Percentiles rank a stretch among this genome's conserved stretches.
Evolutionary conservation across 1,140 invertebrate genomes (phyloP).

Genomic region (Drosophila pseudoananassae): DNA sequence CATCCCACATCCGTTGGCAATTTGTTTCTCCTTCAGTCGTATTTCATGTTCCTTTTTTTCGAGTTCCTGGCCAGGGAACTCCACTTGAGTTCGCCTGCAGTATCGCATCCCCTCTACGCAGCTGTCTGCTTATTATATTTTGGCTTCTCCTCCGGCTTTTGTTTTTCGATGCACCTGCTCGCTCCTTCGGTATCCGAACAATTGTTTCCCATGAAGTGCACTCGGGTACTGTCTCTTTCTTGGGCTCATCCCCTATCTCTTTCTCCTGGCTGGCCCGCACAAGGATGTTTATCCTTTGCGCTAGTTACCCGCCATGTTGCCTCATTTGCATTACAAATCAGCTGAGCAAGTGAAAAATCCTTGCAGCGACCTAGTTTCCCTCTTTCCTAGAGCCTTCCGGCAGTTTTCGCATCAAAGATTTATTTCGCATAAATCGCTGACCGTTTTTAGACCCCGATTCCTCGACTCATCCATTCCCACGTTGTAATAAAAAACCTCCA

Average conservation of each 20-base stretch:
- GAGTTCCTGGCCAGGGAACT: constrained; percentile 14
- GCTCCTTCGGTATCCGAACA: constrained; percentile 8
- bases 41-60: constrained; percentile 16
- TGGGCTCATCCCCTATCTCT: constrained; percentile 3
- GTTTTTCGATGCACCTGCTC: constrained; percentile 36
- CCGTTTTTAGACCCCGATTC: constrained; percentile 32
- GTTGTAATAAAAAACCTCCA: constrained; percentile 63
- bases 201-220: constrained; percentile 58
- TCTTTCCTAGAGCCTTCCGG: constrained; percentile 35
- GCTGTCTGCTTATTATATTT: constrained; percentile 61
- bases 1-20: constrained; percentile 58
- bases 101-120: constrained; percentile 27
- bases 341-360: constrained; percentile 68
- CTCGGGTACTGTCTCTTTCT: constrained; percentile 13
- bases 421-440: constrained; percentile 67
- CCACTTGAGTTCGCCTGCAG: constrained; percentile 49
- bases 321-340: constrained; percentile 82
- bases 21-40: constrained; percentile 30
- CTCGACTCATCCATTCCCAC: constrained; percentile 55
- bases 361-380: constrained; percentile 65
- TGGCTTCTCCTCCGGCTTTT: constrained; percentile 38
- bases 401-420: constrained; percentile 67
- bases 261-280: constrained; percentile 1
- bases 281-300: constrained; percentile 61
- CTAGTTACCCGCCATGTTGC: constrained; percentile 57